Conservation (phyloP, 2,113 vertebrate genomes). For the Nycticebus coucang region DNA sequence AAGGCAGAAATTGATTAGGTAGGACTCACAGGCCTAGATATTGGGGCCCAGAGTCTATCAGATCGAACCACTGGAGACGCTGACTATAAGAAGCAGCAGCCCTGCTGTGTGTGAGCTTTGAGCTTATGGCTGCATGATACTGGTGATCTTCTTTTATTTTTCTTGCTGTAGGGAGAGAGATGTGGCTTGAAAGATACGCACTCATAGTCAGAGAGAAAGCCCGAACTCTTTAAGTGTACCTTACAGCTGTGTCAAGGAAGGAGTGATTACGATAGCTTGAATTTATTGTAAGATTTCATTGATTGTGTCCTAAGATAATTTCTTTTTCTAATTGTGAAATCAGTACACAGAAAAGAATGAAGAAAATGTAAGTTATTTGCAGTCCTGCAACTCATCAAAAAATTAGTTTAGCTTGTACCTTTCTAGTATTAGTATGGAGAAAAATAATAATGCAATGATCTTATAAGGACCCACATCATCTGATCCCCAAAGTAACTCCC, state of each 20-base stretch:
- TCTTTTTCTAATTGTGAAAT: not conserved
- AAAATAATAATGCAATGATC: not conserved
- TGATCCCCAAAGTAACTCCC: not conserved
- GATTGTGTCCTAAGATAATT: not conserved
- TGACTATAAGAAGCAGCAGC: not conserved
- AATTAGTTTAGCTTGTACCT: not conserved
- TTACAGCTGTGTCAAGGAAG: not conserved
- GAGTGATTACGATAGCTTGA: not conserved
- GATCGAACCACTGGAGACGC: not conserved
- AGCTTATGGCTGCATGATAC: not conserved
- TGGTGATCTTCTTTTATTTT: not conserved
- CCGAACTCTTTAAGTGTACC: not conserved
- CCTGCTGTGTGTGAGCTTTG: not conserved
- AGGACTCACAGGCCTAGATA: not conserved
- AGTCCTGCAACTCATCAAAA: not conserved
- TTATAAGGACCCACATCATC: not conserved
- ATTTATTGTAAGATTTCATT: slow-evolving; percentile 23
- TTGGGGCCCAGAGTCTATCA: not conserved
- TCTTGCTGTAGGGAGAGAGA: not conserved
- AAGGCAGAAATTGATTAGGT: not conserved
- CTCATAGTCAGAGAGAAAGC: not conserved
- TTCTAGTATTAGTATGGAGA: slow-evolving; percentile 5
- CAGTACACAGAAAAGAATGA: not conserved
- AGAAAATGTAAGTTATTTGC: slow-evolving; percentile 17
- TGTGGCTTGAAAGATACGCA: not conserved